Evolutionary conservation across 2,888 invertebrate genomes (phyloP), one percentile per base, ranked within the genome.

Genomic region (Caenorhabditis parvicauda): DNA sequence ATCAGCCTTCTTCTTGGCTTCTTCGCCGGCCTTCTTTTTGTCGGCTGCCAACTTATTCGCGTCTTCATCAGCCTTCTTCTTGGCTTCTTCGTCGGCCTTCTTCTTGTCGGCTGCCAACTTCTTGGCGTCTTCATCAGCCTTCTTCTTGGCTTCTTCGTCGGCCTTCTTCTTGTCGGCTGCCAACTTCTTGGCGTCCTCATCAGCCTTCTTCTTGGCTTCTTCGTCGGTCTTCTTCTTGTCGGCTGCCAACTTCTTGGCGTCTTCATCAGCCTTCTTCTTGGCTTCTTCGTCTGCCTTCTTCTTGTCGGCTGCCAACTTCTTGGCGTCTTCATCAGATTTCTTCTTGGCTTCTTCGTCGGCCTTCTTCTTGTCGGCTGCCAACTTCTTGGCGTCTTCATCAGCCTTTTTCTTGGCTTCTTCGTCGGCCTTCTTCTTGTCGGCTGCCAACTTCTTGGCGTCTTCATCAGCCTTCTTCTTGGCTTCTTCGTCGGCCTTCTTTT

Each of bases 401-500:
- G 27, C 39, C 25, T 57, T 28, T 14, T 38, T 24, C 37, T 57
- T 55, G 35, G 44, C n/a, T n/a, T 17, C 25, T 12, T 32, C 54
- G 14, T 46, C 57, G 32, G 45, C 54, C 37, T 43, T 44, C 54
- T 57, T 57, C 55, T 54, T 35, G 17, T 6, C 54, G 5, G 32
- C 54, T 17, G 49, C 54, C 4, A 25, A 21, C 24, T 17, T 21
- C 35, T 54, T 44, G 17, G 25, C 45, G 9, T 57, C 29, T 14
- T 17, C 52, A 14, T 54, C 50, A 4, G 51, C 53, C 29, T 29
- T 24, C 52, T 54, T 41, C 54, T 55, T 55, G 2, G 17, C 29
- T 3, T 63, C 57, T 1, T 17, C 46, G 21, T 35, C 39, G n/a
- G n/a, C n/a, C n/a, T n/a, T n/a, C n/a, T n/a, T n/a, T n/a, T n/a